Conservation (phyloP, 2,888 invertebrate species). For the Cantharis rufa region DNA sequence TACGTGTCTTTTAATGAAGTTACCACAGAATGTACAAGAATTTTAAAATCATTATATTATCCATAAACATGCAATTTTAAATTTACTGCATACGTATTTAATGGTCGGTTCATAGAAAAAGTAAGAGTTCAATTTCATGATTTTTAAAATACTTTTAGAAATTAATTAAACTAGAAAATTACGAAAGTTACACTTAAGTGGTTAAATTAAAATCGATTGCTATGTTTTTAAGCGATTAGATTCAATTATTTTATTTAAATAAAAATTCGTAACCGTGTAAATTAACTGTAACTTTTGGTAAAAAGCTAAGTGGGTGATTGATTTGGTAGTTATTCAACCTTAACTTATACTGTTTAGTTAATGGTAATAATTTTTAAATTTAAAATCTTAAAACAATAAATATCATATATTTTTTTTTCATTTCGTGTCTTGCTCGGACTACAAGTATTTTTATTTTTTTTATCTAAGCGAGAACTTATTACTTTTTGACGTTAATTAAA, state of each 20-base stretch:
- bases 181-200: not conserved
- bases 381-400: not conserved
- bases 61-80: not conserved
- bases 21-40: not conserved
- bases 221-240: not conserved
- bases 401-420: not conserved
- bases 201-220: not conserved
- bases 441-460: not conserved
- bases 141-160: not conserved
- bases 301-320: not conserved
- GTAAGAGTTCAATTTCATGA: not conserved
- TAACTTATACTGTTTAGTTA: not conserved
- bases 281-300: not conserved
- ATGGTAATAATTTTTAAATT: not conserved
- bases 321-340: not conserved
- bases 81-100: not conserved
- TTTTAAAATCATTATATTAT: not conserved
- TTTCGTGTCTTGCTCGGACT: not conserved
- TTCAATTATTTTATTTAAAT: not conserved
- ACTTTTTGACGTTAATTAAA: not conserved
- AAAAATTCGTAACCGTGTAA: not conserved
- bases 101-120: not conserved
- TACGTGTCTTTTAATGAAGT: slow-evolving; percentile 2
- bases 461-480: not conserved
- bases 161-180: not conserved